These are phyloP conservation scores for Fregetta grallaria DNA, from an alignment of 2,113 vertebrate species.

Conservation along the genomic window DNA sequence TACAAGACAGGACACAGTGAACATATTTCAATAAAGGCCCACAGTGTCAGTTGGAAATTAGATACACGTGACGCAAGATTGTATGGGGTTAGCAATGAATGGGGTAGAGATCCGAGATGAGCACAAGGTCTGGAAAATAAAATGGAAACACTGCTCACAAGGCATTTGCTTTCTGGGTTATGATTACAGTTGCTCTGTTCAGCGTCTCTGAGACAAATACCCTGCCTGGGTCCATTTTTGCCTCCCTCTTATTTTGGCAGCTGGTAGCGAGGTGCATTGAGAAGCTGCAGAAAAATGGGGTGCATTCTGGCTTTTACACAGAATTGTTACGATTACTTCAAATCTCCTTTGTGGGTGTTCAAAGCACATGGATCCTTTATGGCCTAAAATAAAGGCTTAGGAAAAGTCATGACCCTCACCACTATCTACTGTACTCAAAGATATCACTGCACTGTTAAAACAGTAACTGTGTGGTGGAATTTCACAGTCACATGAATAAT, in stretches of 20 bases:
- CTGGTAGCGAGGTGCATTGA: background rate
- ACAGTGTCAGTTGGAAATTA: background rate
- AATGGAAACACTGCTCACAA: background rate
- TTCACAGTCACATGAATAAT: background rate
- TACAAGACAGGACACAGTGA: background rate
- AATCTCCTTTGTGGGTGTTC: background rate
- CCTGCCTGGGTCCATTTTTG: background rate
- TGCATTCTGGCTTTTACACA: background rate
- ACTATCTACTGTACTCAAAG: background rate
- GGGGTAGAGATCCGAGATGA: background rate
- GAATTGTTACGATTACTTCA: background rate
- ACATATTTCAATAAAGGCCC: background rate
- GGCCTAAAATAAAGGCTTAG: background rate
- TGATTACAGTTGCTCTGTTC: background rate
- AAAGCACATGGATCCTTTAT: background rate
- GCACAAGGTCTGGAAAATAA: constrained; percentile 16
- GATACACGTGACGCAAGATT: background rate
- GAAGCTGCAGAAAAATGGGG: background rate
- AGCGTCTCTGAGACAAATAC: background rate
- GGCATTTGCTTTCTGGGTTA: background rate
- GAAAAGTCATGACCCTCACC: background rate
- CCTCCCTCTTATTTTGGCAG: background rate
- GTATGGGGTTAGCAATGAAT: background rate
- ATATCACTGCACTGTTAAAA: background rate
- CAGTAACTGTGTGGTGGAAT: background rate